phyloP scores from a whole-genome alignment of 2,113 vertebrate genomes.

The Petromus typicus region DNA sequence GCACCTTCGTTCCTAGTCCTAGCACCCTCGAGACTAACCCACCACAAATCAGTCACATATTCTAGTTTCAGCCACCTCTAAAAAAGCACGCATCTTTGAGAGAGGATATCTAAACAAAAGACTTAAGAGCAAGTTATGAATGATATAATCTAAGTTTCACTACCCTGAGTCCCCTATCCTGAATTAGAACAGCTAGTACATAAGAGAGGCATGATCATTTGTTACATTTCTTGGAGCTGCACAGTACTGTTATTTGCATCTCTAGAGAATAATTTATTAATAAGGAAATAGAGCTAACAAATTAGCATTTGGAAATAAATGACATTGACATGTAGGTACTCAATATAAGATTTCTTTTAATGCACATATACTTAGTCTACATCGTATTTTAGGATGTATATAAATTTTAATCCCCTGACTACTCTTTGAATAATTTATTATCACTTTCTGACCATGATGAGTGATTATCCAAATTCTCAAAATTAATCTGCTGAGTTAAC shows the following conservation, averaged over 20 bases:
- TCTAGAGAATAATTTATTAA: neutral
- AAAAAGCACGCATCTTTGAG: too few relatives aligned
- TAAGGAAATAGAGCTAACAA: neutral
- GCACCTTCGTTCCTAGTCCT: too few relatives aligned
- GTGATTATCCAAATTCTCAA: neutral
- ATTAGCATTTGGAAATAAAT: slow-evolving; percentile 26
- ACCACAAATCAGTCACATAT: too few relatives aligned
- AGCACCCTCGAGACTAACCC: too few relatives aligned
- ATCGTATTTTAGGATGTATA: neutral
- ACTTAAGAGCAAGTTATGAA: neutral
- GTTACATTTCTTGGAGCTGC: neutral
- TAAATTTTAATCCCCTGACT: neutral
- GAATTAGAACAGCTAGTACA: neutral
- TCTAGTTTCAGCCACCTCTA: too few relatives aligned
- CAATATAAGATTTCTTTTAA: neutral
- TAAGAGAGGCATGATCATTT: neutral
- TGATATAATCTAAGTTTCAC: neutral
- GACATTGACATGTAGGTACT: neutral
- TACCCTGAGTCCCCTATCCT: neutral
- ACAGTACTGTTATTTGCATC: neutral
- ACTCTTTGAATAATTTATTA: neutral
- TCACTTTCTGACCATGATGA: neutral
- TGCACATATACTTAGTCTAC: neutral
- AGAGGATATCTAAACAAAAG: too few relatives aligned
- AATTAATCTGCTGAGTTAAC: neutral